Base-by-base conservation (phyloP, 2,797 vertebrate genomes). In the Chaetodon trifasciatus region DNA sequence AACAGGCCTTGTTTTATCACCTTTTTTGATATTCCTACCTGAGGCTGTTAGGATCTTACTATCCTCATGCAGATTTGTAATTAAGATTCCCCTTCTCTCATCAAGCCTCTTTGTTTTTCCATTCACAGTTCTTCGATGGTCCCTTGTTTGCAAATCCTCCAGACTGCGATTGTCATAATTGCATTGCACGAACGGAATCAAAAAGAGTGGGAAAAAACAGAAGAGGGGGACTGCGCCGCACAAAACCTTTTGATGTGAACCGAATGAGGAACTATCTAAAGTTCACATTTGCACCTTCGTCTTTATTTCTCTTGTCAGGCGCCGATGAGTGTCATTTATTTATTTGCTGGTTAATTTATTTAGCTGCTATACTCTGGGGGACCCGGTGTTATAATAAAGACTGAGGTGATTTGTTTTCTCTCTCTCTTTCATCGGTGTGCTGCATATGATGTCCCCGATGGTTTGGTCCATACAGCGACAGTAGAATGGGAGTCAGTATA, bases 341-440 rank as follows among this genome's bases (percentile, higher is more conserved):
- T 93, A 92, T 95, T 92, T 93, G 84, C 80, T 76, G 89, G 82
- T 92, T 93, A 90, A 95, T 96, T 92, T 93, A 92, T 94, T 94
- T 94, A 91, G 92, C 87, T 68, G 69, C 81, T 65, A 83, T 75
- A 85, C 93, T 94, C 94, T 87, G 65, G 95, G 93, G 93, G 74
- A 69, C 72, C 75, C 66, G 78, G 44, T 83, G 89, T 86, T 93
- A 92, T 89, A 93, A 95, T 92, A 91, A 90, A 91, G 85, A 90
- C 89, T 37, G 87, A 89, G 90, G 90, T 88, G 88, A 91, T 93
- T 93, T 92, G 88, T 92, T 85, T 89, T 82, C 76, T 66, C 83
- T 74, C 74, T 66, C 75, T 79, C 81, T 89, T 86, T 86, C 81
- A 76, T 89, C 76, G 79, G 79, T 79, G 88, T 63, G 74, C 82